These are phyloP conservation scores for Pachymerium ferrugineum DNA, from an alignment of 2,888 invertebrate species.

Conservation along the genomic window DNA sequence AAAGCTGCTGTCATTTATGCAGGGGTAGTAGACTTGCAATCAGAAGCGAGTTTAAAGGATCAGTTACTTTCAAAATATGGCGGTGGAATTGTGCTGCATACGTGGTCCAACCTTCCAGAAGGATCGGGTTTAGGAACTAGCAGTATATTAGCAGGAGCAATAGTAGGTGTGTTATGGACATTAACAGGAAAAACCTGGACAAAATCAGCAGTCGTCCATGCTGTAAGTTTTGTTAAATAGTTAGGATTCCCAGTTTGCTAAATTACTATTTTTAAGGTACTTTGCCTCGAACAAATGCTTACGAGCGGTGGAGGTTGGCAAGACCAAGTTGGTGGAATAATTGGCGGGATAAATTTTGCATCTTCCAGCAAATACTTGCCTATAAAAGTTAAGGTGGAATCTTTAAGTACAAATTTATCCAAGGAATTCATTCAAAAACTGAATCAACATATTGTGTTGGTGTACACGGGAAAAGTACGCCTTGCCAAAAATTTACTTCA, in stretches of 20 bases:
- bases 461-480: slow-evolving; percentile 53
- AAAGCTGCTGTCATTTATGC: slow-evolving; percentile 51
- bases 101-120: slow-evolving; percentile 51
- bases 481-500: slow-evolving; percentile 55
- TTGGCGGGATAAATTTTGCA: slow-evolving; percentile 49
- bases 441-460: slow-evolving; percentile 48
- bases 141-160: slow-evolving; percentile 53
- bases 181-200: slow-evolving; percentile 46
- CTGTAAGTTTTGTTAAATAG: slow-evolving; percentile 42
- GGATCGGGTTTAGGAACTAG: slow-evolving; percentile 56
- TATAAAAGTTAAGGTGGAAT: slow-evolving; percentile 43
- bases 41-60: slow-evolving; percentile 36
- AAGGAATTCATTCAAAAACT: slow-evolving; percentile 43
- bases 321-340: slow-evolving; percentile 53
- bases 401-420: slow-evolving; percentile 41
- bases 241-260: neutral
- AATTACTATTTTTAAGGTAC: slow-evolving; percentile 46
- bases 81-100: slow-evolving; percentile 49
- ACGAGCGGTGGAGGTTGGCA: slow-evolving; percentile 58
- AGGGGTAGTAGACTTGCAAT: slow-evolving; percentile 44
- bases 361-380: slow-evolving; percentile 45
- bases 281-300: slow-evolving; percentile 52
- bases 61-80: slow-evolving; percentile 44
- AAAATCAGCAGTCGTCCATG: slow-evolving; percentile 47
- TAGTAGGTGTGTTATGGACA: slow-evolving; percentile 50